Base-by-base conservation (phyloP, 2,113 vertebrate genomes). In the Meriones unguiculatus region DNA sequence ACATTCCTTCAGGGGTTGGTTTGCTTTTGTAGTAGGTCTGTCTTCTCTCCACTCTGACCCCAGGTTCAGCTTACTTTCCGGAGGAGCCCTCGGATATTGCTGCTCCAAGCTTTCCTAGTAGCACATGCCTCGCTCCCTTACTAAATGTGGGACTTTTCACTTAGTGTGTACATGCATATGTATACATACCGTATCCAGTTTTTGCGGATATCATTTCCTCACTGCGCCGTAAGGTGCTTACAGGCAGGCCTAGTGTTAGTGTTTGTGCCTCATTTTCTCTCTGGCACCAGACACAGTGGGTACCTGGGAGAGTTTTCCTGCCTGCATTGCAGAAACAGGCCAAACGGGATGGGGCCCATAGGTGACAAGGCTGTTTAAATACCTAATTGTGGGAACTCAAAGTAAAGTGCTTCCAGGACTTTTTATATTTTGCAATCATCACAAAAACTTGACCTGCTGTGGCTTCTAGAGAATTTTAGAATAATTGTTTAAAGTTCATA, bases 401-500 rank as follows among this genome's bases (percentile, higher is more conserved):
- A 87, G 41, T 25, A 62, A 84, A 87, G 35, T 50, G 69, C 35
- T 57, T 69, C 41, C 25, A 14, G 17, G 65, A 41, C 46, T 46
- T 1, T 84, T 94, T 72, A 78, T 57, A 24, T 12, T 67, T 6
- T 85, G 0, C 57, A 9, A 46, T 91, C 38, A 78, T 89, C 86
- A 65, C 8, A 82, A 38, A 86, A 89, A n/a, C 30, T 59, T 50
- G 88, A 76, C 13, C 7, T 88, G 2, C 59, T 92, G 7, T 52
- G 28, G 30, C 30, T 93, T 77, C 35, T 20, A 64, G 15, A 64
- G 32, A 57, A 64, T 86, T 95, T 92, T 46, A 81, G n/a, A 94
- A 22, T 95, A 50, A 35, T n/a, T 41, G 35, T 87, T 93, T 89
- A 11, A 28, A 84, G 75, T 89, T 94, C 67, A 54, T 57, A 87